Evolutionary conservation across 2,113 vertebrate genomes (phyloP).

Genomic region (Daubentonia madagascariensis): DNA sequence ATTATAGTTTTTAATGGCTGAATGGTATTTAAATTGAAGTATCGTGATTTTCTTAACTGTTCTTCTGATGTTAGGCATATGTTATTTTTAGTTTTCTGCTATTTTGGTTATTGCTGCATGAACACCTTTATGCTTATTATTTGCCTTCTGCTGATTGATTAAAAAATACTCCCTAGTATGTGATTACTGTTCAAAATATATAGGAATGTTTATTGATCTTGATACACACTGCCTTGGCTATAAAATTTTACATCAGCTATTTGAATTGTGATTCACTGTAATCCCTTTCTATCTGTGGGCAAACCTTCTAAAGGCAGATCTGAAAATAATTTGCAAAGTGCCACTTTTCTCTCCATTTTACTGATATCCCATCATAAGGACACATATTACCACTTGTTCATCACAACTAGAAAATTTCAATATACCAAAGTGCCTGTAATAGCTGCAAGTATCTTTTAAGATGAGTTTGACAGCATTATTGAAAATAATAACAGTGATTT

Average conservation of each 20-base stretch:
- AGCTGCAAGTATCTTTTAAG: conserved; percentile 48
- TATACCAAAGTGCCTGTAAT: conserved; percentile 26
- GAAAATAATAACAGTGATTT: conserved; percentile 64
- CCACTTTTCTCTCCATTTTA: conserved; percentile 39
- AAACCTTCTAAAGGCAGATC: conserved; percentile 15
- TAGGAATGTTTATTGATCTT: conserved; percentile 4
- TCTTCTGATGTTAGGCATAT: background rate
- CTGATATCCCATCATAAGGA: background rate
- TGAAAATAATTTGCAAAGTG: conserved; percentile 45
- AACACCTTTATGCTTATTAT: background rate
- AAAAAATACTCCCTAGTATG: background rate
- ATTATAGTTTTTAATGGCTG: conserved; percentile 14
- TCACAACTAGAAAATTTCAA: conserved; percentile 42
- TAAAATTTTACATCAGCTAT: conserved; percentile 17
- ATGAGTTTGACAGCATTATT: conserved; percentile 49
- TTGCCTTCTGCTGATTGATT: conserved; percentile 25
- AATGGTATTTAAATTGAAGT: conserved; percentile 17
- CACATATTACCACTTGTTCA: background rate
- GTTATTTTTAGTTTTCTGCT: conserved; percentile 31
- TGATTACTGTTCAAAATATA: conserved; percentile 20
- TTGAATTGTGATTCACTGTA: conserved; percentile 17
- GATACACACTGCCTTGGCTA: background rate
- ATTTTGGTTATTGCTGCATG: background rate
- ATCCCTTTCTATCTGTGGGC: background rate
- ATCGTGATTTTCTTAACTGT: background rate